These are phyloP conservation scores for Platynereis dumerilii DNA, from an alignment of 2,888 invertebrate species.

Conservation along the genomic window DNA sequence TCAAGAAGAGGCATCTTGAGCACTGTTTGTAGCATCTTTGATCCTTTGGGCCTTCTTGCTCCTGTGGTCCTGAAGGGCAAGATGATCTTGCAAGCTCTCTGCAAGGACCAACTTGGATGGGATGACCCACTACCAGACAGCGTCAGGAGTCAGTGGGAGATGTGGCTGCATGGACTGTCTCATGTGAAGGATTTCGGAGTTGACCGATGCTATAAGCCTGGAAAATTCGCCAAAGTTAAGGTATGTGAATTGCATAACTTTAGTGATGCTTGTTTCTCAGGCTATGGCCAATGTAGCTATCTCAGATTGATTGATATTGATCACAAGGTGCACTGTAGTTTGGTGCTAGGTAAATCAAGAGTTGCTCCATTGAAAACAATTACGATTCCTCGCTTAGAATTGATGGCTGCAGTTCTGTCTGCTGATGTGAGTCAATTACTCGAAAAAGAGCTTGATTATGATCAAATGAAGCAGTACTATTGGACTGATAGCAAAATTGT, in stretches of 20 bases:
- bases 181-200: constrained; percentile 15
- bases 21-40: constrained; percentile 32
- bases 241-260: constrained; percentile 26
- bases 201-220: constrained; percentile 12
- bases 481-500: constrained; percentile 33
- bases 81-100: constrained; percentile 39
- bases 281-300: constrained; percentile 28
- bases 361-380: constrained; percentile 22
- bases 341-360: too few species aligned
- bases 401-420: constrained; percentile 24
- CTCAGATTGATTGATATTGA: constrained; percentile 11
- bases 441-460: constrained; percentile 20
- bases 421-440: constrained; percentile 20
- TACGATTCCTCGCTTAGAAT: constrained; percentile 28
- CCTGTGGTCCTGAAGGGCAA: constrained; percentile 38
- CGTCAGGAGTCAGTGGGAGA: constrained; percentile 31
- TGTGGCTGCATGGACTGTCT: constrained; percentile 25
- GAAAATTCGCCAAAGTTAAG: background rate
- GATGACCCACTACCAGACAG: constrained; percentile 37
- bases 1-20: constrained; percentile 34
- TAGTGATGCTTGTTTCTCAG: constrained; percentile 24
- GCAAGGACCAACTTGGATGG: constrained; percentile 34
- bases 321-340: too few species aligned
- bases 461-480: constrained; percentile 17
- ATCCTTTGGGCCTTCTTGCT: constrained; percentile 38